A percentile compares a stretch with the other conserved stretches of the same genome.
These are phyloP conservation scores for Timandra comae DNA, from an alignment of 2,888 invertebrate species.

Conservation along the genomic window DNA sequence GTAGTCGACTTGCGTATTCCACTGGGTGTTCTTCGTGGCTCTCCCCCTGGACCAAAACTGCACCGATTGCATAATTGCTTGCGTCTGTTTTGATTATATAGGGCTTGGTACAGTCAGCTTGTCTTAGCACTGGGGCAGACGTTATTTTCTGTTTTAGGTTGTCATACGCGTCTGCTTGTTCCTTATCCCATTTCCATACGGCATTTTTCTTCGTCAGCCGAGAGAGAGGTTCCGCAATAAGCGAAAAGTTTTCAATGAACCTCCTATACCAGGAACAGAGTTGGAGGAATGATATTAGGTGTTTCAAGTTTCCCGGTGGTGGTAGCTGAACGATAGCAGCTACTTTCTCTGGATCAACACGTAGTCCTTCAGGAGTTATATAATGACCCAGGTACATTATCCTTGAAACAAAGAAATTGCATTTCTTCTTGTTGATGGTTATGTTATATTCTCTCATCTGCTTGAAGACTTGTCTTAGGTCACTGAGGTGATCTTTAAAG, in stretches of 20 bases:
- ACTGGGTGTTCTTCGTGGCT: too few relatives aligned
- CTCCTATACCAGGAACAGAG: constrained; percentile 20
- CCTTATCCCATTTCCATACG: background rate
- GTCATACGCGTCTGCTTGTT: constrained; percentile 1
- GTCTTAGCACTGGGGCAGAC: background rate
- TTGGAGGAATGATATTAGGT: constrained; percentile 21
- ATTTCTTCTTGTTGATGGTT: constrained; percentile 11
- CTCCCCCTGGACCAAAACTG: too few relatives aligned
- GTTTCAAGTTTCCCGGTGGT: constrained; percentile 15
- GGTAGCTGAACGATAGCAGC: constrained; percentile 14
- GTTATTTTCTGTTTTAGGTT: background rate
- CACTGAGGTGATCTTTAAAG: constrained; percentile 21
- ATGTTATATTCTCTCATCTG: background rate
- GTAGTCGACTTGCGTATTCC: too few relatives aligned
- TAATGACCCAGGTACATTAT: background rate
- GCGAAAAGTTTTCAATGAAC: constrained; percentile 22
- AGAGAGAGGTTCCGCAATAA: constrained; percentile 4
- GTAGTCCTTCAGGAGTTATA: constrained; percentile 10
- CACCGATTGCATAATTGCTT: too few relatives aligned
- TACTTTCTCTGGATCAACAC: constrained; percentile 9
- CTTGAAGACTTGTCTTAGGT: constrained; percentile 9
- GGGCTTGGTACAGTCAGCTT: too few relatives aligned
- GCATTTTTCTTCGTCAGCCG: background rate
- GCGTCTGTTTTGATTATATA: too few relatives aligned
- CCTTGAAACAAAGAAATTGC: background rate